Base-by-base conservation (phyloP, 1,140 invertebrate genomes). In the Lasioglossum albipes region DNA sequence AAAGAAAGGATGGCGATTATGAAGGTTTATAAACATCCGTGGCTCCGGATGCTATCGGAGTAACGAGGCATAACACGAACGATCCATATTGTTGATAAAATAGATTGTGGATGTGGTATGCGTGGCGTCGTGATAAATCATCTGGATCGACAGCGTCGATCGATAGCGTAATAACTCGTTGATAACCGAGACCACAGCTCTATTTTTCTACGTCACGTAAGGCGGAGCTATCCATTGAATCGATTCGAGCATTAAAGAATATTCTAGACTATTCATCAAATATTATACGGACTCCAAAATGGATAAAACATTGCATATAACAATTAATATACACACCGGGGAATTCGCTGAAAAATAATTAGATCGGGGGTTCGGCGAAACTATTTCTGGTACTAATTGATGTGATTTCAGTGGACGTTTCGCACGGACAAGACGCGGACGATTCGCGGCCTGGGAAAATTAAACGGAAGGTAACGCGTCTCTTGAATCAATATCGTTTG, bases 401-500 rank as follows among this genome's bases (percentile, higher is more conserved):
- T 27, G 59, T 27, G 20, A 27, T 61, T 61, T 49, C 20, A 13
- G 22, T 31, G 1, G 16, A 16, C 1, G 7, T 18, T 16, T n/a
- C 57, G 7, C 10, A 13, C 22, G 16, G 22, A 42, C 31, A 36
- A 27, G 31, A 42, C 7, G 27, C 49, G 22, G 57, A 54, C n/a
- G 64, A 42, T 42, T 67, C 64, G 73, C 16, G 20, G 42, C 13
- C 49, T 22, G 22, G n/a, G 64, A 59, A 61, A 76, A 68, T 59
- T 42, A 10, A 45, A 27, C 18, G n/a, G 36, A 45, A 41, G n/a
- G 67, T 20, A 76, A 10, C 62, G 13, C 10, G 66, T 59, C 66
- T 16, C 52, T 69, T 76, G 20, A 76, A 69, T 69, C 75, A 76
- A 76, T 54, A 69, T 9, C n/a, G 49, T n/a, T 1, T 76, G 75